phyloP scores from a whole-genome alignment of 2,888 invertebrate species.

The Ophioninae sp. region DNA sequence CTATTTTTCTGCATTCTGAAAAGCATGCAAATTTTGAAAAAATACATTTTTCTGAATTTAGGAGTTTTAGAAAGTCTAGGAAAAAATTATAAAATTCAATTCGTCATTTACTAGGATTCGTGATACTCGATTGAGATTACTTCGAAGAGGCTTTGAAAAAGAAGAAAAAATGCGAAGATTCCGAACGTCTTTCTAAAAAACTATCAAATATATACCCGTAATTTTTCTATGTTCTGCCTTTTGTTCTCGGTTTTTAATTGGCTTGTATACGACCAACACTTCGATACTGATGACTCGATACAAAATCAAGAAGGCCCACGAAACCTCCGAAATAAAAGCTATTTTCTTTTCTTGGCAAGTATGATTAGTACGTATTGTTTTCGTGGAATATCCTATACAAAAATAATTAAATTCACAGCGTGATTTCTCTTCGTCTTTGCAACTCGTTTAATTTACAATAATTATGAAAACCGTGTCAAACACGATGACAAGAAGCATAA shows the following conservation, averaged over 20 bases:
- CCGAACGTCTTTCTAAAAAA: slow-evolving; percentile 61
- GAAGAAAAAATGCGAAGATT: slow-evolving; percentile 19
- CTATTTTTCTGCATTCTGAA: too few species aligned
- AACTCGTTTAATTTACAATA: slow-evolving; percentile 51
- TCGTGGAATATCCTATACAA: slow-evolving; percentile 61
- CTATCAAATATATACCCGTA: slow-evolving; percentile 65
- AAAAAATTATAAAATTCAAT: too few species aligned
- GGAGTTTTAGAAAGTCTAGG: too few species aligned
- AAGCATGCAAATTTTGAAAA: too few species aligned
- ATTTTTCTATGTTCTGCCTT: slow-evolving; percentile 34
- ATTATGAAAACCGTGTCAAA: slow-evolving; percentile 50
- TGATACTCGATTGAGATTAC: not conserved
- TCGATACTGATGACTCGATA: slow-evolving; percentile 2
- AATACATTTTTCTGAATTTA: too few species aligned
- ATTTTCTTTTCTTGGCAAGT: slow-evolving; percentile 48
- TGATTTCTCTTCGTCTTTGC: slow-evolving; percentile 33
- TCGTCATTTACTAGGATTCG: too few species aligned
- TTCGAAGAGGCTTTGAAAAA: slow-evolving; percentile 2
- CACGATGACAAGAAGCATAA: slow-evolving; percentile 51
- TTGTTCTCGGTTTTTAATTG: slow-evolving; percentile 17
- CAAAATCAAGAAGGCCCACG: slow-evolving; percentile 6
- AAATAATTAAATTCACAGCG: slow-evolving; percentile 59
- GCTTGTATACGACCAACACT: slow-evolving; percentile 13
- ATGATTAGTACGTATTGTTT: slow-evolving; percentile 39
- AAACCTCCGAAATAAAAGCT: slow-evolving; percentile 33